Conservation (phyloP, 2,888 invertebrate genomes). For the Laspeyria flexula region DNA sequence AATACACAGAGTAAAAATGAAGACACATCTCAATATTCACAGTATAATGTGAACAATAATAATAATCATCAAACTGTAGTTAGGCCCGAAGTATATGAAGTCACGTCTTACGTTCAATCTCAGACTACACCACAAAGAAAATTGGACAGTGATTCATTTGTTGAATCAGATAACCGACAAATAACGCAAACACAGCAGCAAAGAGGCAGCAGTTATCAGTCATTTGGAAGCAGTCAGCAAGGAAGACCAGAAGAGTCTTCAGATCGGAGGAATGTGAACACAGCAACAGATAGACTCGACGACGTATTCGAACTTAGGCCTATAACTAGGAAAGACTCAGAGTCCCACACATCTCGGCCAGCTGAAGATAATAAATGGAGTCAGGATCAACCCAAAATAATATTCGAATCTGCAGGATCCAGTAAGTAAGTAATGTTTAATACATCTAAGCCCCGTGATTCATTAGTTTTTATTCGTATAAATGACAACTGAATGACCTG, state of each 20-base stretch:
- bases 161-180: neutral
- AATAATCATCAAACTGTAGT: neutral
- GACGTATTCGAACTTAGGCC: neutral
- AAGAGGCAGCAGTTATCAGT: neutral
- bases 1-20: conserved; percentile 1
- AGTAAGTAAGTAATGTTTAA: neutral
- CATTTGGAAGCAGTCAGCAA: neutral
- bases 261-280: neutral
- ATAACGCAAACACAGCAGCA: neutral
- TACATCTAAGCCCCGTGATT: too few species aligned
- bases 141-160: neutral
- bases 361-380: neutral
- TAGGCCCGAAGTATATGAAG: neutral
- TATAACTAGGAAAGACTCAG: neutral
- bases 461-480: too few species aligned
- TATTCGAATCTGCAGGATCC: neutral
- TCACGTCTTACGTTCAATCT: neutral
- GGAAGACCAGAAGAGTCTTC: neutral
- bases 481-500: too few species aligned
- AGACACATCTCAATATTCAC: neutral
- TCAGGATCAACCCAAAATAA: neutral
- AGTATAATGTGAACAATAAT: neutral
- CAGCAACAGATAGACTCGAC: neutral
- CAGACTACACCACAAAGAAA: neutral
- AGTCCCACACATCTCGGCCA: neutral